Evolutionary conservation across 92 coral and sea anemone genomes (phyloP).

Genomic region (Umimayanthus chanpuru): DNA sequence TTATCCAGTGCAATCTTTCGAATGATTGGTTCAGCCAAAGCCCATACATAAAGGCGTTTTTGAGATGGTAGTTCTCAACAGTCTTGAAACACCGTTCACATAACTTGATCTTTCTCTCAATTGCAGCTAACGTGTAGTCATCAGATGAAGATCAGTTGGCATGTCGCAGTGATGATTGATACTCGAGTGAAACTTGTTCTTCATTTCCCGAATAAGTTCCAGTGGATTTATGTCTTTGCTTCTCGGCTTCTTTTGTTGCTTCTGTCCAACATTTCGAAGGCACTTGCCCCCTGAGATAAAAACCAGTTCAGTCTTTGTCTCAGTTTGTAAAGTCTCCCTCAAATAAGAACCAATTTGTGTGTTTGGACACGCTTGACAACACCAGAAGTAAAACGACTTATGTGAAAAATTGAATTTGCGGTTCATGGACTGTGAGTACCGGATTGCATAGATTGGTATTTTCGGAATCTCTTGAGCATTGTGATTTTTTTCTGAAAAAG

Average conservation of each 20-base stretch:
- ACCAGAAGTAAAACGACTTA: too few species aligned
- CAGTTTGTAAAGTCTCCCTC: too few species aligned
- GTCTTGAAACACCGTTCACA: slow-evolving; percentile 8
- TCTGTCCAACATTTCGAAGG: too few species aligned
- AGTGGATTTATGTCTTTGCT: background rate
- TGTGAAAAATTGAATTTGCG: too few species aligned
- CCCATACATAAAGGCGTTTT: slow-evolving; percentile 10
- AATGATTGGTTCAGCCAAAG: slow-evolving; percentile 7
- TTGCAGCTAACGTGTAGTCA: background rate
- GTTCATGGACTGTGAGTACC: too few species aligned
- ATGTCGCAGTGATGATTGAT: background rate
- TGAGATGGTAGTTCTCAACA: background rate
- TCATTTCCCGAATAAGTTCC: background rate
- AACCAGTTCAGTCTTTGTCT: too few species aligned
- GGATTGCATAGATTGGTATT: too few species aligned
- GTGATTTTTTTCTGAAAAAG: too few species aligned
- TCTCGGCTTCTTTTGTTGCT: background rate
- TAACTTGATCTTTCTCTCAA: background rate
- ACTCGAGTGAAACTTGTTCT: background rate
- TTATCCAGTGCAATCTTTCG: background rate
- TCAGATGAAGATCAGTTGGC: background rate
- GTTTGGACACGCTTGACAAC: too few species aligned
- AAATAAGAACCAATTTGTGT: too few species aligned
- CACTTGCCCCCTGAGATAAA: too few species aligned
- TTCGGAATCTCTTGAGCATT: too few species aligned